Conservation (phyloP, 1,140 invertebrate genomes). For the Drosophila ogumai region DNA sequence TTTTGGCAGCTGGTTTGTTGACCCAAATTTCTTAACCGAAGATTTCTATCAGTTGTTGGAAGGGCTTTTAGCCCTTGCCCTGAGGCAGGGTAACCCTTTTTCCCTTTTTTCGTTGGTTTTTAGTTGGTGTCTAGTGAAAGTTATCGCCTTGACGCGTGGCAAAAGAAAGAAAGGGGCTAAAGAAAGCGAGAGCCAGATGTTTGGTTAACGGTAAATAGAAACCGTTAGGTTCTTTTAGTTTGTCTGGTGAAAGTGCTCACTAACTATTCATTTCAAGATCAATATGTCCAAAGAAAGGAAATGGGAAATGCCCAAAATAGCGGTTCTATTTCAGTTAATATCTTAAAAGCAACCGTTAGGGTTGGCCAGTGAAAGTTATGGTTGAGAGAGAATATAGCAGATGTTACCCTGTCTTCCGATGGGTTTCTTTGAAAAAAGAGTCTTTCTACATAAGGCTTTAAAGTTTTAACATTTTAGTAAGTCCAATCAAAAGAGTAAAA, state of each 20-base stretch:
- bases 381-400: not conserved
- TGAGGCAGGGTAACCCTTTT: constrained; percentile 23
- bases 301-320: not conserved
- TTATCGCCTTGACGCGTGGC: constrained; percentile 33
- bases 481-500: too few relatives aligned
- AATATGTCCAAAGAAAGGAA: constrained; percentile 16
- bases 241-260: constrained; percentile 27
- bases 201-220: constrained; percentile 22
- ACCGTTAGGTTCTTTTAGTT: constrained; percentile 37
- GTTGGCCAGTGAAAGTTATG: constrained; percentile 16
- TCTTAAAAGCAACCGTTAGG: constrained; percentile 3
- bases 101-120: constrained; percentile 16
- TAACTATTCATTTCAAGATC: not conserved
- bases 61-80: constrained; percentile 14
- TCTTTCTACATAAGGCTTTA: too few relatives aligned
- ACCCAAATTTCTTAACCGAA: constrained; percentile 57
- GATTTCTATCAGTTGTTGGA: constrained; percentile 50
- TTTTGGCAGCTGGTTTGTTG: constrained; percentile 56
- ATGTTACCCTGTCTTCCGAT: not conserved
- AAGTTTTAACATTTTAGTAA: too few relatives aligned
- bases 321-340: not conserved
- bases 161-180: not conserved
- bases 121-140: constrained; percentile 21
- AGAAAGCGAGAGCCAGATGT: constrained; percentile 26
- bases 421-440: too few relatives aligned